phyloP scores from a whole-genome alignment of 2,797 vertebrate genomes.

The Trachurus trachurus region DNA sequence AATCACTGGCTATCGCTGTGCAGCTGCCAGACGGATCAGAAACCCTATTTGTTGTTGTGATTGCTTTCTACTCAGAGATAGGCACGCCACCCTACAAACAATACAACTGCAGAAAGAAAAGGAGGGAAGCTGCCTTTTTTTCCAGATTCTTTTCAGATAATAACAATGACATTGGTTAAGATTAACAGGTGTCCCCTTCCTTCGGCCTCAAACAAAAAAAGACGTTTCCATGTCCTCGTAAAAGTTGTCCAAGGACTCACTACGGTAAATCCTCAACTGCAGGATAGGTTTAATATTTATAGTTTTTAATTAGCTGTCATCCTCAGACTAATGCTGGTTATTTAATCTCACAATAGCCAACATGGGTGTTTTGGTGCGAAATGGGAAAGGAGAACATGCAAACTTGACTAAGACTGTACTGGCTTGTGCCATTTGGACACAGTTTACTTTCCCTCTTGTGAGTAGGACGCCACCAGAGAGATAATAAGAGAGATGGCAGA shows the following conservation, averaged over 20 bases:
- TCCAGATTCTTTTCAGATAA: background rate
- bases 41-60: constrained; percentile 57
- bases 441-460: constrained; percentile 12
- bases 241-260: background rate
- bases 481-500: constrained; percentile 33
- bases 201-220: background rate
- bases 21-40: constrained; percentile 56
- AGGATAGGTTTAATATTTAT: constrained; percentile 12
- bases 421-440: constrained; percentile 17
- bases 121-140: constrained; percentile 11
- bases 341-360: background rate
- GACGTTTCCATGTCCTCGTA: background rate
- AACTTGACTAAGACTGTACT: constrained; percentile 5
- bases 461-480: constrained; percentile 33
- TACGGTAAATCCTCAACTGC: background rate
- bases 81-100: background rate
- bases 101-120: constrained; percentile 7
- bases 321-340: background rate
- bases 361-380: constrained; percentile 3
- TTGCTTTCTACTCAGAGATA: constrained; percentile 48
- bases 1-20: constrained; percentile 26
- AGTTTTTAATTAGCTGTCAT: constrained; percentile 13
- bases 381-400: background rate
- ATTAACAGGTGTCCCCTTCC: constrained; percentile 15
- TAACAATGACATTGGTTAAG: constrained; percentile 12